Base-by-base conservation (phyloP, 53 echinoderm and acorn worm genomes). In the Crossaster papposus region DNA sequence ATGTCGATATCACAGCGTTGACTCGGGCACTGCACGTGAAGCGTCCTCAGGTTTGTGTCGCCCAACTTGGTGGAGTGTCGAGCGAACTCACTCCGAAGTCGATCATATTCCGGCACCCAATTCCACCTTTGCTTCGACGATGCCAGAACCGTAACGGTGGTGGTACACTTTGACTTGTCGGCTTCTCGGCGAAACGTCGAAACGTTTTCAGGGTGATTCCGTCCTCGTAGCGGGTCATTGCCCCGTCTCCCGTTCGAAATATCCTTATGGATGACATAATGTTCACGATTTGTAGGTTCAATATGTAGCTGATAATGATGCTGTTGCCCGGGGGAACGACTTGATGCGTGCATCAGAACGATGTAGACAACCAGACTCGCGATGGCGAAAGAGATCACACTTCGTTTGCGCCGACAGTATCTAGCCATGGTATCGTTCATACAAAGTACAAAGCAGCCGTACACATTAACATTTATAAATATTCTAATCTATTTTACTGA, bases 71-170 rank as follows among this genome's bases (percentile, higher is more conserved):
- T n/a, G n/a, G n/a, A n/a, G n/a, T n/a, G 64, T 3, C 36, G 28
- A 9, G 50, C 14, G 62, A 93, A 95, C 10, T 91, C 93, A 89
- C 91, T 37, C 77, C 85, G 83, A 52, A 95, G 79, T 50, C 82
- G 79, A 24, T 79, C 79, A 77, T 96, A 96, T 65, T 96, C 96
- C 53, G n/a, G n/a, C n/a, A n/a, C n/a, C n/a, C n/a, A n/a, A n/a
- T 92, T 72, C 96, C 96, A 96, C 20, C 90, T 89, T 38, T 91
- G 80, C 72, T 92, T 83, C 13, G 79, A 78, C 2, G 96, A 94
- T 3, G 92, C 79, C 29, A 93, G 91, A 35, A 94, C 81, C 0
- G 96, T 91, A 20, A 96, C 51, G 6, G 71, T 71, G 72, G 64
- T 51, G 51, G 29, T 84, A 37, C 84, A 84, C 52, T 30, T 38